A percentile compares a stretch with the other conserved stretches of the same genome.
These are phyloP conservation scores for Catonia carolina DNA, from an alignment of 2,888 invertebrate species.

Conservation along the genomic window DNA sequence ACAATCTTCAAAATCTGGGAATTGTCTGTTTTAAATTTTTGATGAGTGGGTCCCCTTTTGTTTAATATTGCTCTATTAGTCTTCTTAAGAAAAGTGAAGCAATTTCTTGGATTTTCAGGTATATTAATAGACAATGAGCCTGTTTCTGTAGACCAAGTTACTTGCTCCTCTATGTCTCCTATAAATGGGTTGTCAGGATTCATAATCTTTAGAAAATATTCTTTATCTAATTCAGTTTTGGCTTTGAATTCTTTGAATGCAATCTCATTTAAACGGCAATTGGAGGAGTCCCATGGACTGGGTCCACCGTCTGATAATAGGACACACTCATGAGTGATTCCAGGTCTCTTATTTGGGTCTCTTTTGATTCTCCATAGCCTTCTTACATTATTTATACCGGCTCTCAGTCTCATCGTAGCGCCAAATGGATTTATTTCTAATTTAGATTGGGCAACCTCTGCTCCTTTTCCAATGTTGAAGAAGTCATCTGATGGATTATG, in stretches of 20 bases:
- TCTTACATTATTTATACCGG: constrained; percentile 16
- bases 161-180: neutral
- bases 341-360: constrained; percentile 13
- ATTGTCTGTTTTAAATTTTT: neutral
- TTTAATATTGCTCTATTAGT: neutral
- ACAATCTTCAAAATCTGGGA: no score
- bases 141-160: neutral
- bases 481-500: constrained; percentile 19
- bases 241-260: constrained; percentile 3
- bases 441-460: constrained; percentile 6
- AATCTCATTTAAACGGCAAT: constrained; percentile 16
- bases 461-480: constrained; percentile 3
- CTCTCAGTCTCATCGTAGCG: constrained; percentile 10
- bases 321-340: neutral
- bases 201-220: neutral
- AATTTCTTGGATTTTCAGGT: neutral
- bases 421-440: constrained; percentile 15
- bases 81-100: neutral
- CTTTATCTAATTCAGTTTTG: neutral
- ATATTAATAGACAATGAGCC: neutral
- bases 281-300: neutral
- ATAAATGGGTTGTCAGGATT: neutral
- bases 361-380: constrained; percentile 16
- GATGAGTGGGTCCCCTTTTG: neutral
- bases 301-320: constrained; percentile 18